phyloP scores from a whole-genome alignment of 2,113 vertebrate species.

The Bubo bubo region DNA sequence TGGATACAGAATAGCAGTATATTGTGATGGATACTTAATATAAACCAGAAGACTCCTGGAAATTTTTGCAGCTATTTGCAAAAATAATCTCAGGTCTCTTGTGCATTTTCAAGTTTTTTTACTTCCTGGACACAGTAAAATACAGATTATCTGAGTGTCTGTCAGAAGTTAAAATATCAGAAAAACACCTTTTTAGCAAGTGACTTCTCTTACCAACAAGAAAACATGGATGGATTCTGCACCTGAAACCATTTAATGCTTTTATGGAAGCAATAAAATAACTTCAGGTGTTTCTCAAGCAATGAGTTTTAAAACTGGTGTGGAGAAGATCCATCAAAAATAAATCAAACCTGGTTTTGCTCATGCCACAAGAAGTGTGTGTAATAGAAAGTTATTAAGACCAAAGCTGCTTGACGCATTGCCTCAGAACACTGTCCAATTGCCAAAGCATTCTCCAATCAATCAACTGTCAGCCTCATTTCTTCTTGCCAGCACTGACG shows the following conservation, averaged over 20 bases:
- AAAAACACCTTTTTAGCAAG: conserved; percentile 57
- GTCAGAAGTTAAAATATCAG: conserved; percentile 61
- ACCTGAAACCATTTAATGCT: conserved; percentile 67
- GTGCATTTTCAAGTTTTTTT: neutral
- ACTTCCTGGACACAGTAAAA: neutral
- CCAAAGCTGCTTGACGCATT: conserved; percentile 4
- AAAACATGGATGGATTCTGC: conserved; percentile 46
- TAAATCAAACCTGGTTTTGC: conserved; percentile 74
- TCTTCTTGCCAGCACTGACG: conserved; percentile 12
- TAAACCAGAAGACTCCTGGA: neutral
- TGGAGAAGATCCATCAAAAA: conserved; percentile 74
- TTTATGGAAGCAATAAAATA: conserved; percentile 72
- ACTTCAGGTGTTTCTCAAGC: conserved; percentile 64
- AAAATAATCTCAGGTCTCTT: neutral
- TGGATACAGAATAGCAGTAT: neutral
- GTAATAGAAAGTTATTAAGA: conserved; percentile 73
- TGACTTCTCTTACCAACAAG: conserved; percentile 51
- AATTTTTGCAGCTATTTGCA: neutral
- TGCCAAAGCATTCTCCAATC: conserved; percentile 32
- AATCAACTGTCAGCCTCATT: conserved; percentile 13
- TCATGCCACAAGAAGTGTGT: conserved; percentile 60
- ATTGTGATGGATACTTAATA: neutral
- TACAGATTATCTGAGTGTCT: conserved; percentile 43
- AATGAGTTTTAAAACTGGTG: conserved; percentile 64
- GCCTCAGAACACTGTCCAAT: conserved; percentile 27